Base-by-base conservation (phyloP, 1,140 invertebrate genomes). In the Aplysia californica region DNA sequence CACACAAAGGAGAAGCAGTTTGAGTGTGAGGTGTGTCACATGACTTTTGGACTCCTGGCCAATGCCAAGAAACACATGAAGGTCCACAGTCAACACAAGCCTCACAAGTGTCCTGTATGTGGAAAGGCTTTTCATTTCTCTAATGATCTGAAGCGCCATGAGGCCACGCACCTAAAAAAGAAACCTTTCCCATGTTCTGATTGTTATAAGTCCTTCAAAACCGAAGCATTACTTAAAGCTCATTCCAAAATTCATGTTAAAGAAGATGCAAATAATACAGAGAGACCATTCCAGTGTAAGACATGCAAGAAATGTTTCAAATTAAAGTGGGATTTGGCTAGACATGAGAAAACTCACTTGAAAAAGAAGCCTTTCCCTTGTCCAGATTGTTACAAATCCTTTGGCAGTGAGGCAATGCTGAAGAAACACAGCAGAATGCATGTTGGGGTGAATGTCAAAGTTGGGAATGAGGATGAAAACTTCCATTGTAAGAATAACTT, bases 11-110 rank as follows among this genome's bases (percentile, higher is more conserved):
- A 72, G 39, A 72, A 72, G 31, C 55, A 36, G 21, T 72, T n/a
- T 72, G 70, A 72, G 29, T 72, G 70, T 72, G 70, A 72, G n/a
- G 70, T 72, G 31, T 72, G 70, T 29, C 70, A 72, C 29, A 35
- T 72, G 6, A 72, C 70, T 3, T 72, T 72, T 72, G 70, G 70
- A 2, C 38, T 72, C 0, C 26, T 72, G 26, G 70, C 70, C 21
- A 72, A 72, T 61, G 70, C 70, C 44, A 72, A 72, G 41, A 72
- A 61, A 36, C 70, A 72, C 36, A 72, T 72, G 70, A 29, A 61
- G 29, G 61, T 61, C 33, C 70, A 72, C 29, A 61, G 23, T 61
- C 36, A 72, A 61, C 55, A 72, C n/a, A 72, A 58, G 36, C 70
- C 70, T 56, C 61, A 61, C 41, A 59, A 72, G 56, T 72, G 70